Evolutionary conservation across 2,797 vertebrate species (phyloP).

Genomic region (Paramormyrops hopkinsi): DNA sequence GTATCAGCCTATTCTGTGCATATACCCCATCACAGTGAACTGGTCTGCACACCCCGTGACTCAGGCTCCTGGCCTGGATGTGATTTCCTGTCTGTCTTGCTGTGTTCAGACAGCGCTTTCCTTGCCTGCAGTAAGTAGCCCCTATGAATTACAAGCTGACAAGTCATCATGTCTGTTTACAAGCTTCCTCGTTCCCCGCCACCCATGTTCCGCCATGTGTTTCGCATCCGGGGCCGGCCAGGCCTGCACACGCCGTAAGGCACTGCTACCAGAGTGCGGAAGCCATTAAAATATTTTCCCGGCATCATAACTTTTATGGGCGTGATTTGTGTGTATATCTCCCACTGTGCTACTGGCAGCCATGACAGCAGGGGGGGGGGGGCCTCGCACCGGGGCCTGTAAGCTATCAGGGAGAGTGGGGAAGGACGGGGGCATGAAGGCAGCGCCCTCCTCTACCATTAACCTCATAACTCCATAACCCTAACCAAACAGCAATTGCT

Average conservation of each 20-base stretch:
- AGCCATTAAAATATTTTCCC: slow-evolving; percentile 73
- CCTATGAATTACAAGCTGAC: slow-evolving; percentile 75
- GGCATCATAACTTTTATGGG: slow-evolving; percentile 64
- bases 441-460: not conserved
- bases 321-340: slow-evolving; percentile 66
- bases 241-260: slow-evolving; percentile 54
- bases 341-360: slow-evolving; percentile 66
- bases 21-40: not conserved
- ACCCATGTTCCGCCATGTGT: slow-evolving; percentile 54
- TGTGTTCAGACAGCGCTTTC: slow-evolving; percentile 47
- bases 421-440: not conserved
- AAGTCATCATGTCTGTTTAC: slow-evolving; percentile 73
- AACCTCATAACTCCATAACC: not conserved
- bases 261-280: slow-evolving; percentile 58
- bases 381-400: slow-evolving; percentile 52
- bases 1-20: not conserved
- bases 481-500: not conserved
- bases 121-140: slow-evolving; percentile 48
- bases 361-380: slow-evolving; percentile 49
- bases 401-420: slow-evolving; percentile 38
- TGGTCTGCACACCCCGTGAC: not conserved
- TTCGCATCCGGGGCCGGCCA: slow-evolving; percentile 55
- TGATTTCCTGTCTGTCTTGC: slow-evolving; percentile 45
- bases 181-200: slow-evolving; percentile 61
- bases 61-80: slow-evolving; percentile 47